phyloP scores from a whole-genome alignment of 1,140 invertebrate species.

The Achroia grisella region DNA sequence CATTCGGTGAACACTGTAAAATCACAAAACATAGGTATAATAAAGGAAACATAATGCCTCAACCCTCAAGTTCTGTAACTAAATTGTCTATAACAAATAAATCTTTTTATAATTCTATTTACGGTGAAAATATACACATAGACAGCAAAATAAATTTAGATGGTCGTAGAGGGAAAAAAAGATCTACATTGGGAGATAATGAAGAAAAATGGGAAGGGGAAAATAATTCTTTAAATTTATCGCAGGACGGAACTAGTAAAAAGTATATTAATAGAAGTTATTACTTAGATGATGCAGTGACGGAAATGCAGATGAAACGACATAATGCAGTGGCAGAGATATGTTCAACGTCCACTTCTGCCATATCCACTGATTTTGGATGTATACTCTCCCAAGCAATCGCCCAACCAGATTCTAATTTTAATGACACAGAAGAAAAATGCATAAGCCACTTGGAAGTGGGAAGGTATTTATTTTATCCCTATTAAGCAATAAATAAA shows the following conservation, averaged over 20 bases:
- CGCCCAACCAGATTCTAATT: conserved; percentile 13
- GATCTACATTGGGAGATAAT: conserved; percentile 9
- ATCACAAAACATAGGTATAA: conserved; percentile 37
- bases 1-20: conserved; percentile 40
- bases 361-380: conserved; percentile 22
- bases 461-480: no score
- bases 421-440: neutral
- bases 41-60: conserved; percentile 36
- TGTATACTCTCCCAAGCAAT: conserved; percentile 1
- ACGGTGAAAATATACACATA: conserved; percentile 29
- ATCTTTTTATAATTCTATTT: conserved; percentile 63
- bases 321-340: conserved; percentile 11
- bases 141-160: conserved; percentile 21
- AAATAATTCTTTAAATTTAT: neutral
- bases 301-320: conserved; percentile 35
- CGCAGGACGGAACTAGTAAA: conserved; percentile 16
- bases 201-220: conserved; percentile 17
- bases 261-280: conserved; percentile 40
- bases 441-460: neutral
- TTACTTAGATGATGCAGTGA: conserved; percentile 40
- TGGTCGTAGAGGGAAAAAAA: conserved; percentile 15
- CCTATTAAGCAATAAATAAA: no score
- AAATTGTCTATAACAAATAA: conserved; percentile 62
- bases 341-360: conserved; percentile 24
- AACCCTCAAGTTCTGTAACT: conserved; percentile 51